Percentiles rank a stretch among this genome's conserved stretches.
These are phyloP conservation scores for Trichomycterus rosablanca DNA, from an alignment of 2,113 vertebrate species.

Conservation along the genomic window DNA sequence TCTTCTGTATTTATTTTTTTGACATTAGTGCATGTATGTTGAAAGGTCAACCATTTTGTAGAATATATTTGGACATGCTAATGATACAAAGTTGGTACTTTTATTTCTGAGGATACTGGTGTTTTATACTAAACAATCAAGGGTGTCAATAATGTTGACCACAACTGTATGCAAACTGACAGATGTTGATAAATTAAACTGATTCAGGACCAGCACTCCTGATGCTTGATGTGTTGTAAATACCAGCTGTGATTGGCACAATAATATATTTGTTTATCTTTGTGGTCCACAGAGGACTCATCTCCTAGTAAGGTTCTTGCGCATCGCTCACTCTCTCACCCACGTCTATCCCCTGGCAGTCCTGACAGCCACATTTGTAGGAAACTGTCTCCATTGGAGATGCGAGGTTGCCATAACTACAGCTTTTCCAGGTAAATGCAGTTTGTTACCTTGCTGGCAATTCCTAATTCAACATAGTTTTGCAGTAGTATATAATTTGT, in stretches of 20 bases:
- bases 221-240: too few species aligned
- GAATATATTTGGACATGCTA: too few species aligned
- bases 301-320: constrained; percentile 64
- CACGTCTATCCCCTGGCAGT: constrained; percentile 75
- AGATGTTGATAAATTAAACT: too few species aligned
- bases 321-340: constrained; percentile 75
- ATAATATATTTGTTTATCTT: neutral
- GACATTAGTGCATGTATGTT: too few species aligned
- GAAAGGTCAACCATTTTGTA: too few species aligned
- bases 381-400: constrained; percentile 75
- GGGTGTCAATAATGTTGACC: too few species aligned
- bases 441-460: neutral
- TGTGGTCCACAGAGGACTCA: constrained; percentile 52
- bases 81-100: too few species aligned
- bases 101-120: too few species aligned
- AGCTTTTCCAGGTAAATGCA: constrained; percentile 75
- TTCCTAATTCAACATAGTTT: neutral
- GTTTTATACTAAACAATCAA: too few species aligned
- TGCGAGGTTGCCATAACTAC: constrained; percentile 78
- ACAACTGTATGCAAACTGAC: too few species aligned
- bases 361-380: constrained; percentile 75
- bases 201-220: too few species aligned
- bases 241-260: neutral
- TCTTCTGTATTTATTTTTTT: too few species aligned
- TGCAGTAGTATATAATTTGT: neutral